Base-by-base conservation (phyloP, 1,140 invertebrate species). In the Pachypsylla venusta region DNA sequence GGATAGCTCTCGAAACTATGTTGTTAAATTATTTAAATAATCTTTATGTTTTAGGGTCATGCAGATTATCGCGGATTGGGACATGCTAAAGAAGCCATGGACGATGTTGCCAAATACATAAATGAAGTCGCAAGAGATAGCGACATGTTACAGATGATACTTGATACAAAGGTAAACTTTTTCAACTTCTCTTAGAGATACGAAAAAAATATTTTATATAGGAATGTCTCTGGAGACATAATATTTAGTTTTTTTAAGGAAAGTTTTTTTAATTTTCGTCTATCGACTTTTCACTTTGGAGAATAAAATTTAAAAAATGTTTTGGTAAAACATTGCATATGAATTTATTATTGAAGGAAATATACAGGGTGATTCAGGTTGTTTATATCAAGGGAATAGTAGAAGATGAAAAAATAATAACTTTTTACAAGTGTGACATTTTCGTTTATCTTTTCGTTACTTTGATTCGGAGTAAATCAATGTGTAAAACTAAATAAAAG, bases 51-150 rank as follows among this genome's bases (percentile, higher is more conserved):
- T 25, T 62, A 83, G 81, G 78, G 76, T 64, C 81, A 84, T 63
- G 88, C 93, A 59, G 93, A 98, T 66, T 85, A 84, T 67, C 76
- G 81, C 13, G 83, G 83, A 14, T 71, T 98, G 56, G 81, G 86
- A 64, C 80, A 84, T 67, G 93, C 94, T n/a, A 83, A 91, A 65
- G 92, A 97, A 71, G 87, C 87, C 25, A 99, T 98, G 94, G 81
- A 93, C 60, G 94, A 99, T 73, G 83, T 99, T 25, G 92, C 93
- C 13, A 83, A 93, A 66, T 99, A 93, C 73, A 95, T 96, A 61
- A 98, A 99, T 71, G 95, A 98, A 77, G 91, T 96, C n/a, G 97
- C 96, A 67, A 75, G 94, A 53, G 94, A 98, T 74, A 92, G 87
- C 56, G 94, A 98, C 70, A 89, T 89, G 56, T 73, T 96, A 20